A percentile compares a stretch with the other conserved stretches of the same genome.
These are phyloP conservation scores for Lemur catta DNA, from an alignment of 2,797 vertebrate genomes.

Conservation along the genomic window DNA sequence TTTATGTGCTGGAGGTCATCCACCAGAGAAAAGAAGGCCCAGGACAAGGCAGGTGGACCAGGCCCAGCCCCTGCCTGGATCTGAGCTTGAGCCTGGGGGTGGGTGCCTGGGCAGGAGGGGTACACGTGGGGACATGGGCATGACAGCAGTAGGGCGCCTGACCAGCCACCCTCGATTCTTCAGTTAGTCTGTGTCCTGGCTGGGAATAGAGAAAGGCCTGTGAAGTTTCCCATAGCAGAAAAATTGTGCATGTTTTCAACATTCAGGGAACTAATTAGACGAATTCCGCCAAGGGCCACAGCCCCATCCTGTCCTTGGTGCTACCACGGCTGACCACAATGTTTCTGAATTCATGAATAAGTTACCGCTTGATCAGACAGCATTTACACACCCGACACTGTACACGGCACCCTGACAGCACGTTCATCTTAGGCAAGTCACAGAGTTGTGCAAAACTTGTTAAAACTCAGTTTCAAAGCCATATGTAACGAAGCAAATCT, in stretches of 20 bases:
- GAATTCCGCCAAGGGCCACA: neutral
- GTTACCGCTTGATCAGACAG: neutral
- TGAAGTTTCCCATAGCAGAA: neutral
- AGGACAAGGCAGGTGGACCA: too few species aligned
- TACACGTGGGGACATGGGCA: too few species aligned
- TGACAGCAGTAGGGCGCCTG: too few species aligned
- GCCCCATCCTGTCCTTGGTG: neutral
- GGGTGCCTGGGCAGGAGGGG: too few species aligned
- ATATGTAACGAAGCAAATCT: neutral
- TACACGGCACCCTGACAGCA: neutral
- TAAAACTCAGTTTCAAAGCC: neutral
- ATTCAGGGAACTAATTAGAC: neutral
- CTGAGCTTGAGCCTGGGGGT: too few species aligned
- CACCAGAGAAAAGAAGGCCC: too few species aligned
- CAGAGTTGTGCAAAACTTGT: neutral
- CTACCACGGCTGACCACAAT: neutral
- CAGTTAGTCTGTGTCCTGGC: neutral
- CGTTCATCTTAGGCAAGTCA: neutral
- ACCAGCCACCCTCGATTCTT: neutral
- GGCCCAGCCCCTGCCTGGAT: too few species aligned
- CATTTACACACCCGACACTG: neutral
- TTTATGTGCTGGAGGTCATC: too few species aligned
- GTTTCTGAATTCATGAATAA: neutral
- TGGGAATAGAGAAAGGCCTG: neutral
- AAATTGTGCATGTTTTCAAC: neutral